A percentile compares a stretch with the other conserved stretches of the same genome.
These are phyloP conservation scores for Tanypteryx hageni DNA, from an alignment of 2,888 invertebrate genomes.

Conservation along the genomic window DNA sequence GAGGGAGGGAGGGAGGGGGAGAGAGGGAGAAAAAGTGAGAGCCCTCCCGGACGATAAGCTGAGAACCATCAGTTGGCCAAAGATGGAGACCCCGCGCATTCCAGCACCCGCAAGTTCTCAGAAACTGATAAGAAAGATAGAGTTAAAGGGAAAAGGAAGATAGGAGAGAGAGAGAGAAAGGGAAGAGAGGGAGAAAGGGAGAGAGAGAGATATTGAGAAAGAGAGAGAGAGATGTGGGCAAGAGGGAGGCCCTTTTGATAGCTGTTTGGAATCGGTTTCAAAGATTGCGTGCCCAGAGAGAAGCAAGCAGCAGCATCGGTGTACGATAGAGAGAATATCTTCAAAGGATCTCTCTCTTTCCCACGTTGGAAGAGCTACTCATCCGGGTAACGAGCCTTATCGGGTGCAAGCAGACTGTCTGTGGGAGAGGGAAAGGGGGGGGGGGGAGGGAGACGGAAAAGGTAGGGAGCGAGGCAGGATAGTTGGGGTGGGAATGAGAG, in stretches of 20 bases:
- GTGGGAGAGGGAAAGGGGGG: not conserved
- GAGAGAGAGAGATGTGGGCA: not conserved
- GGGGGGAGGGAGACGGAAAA: not conserved
- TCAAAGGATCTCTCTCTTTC: not conserved
- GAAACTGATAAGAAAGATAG: not conserved
- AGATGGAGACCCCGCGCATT: not conserved
- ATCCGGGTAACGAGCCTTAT: conserved; percentile 20
- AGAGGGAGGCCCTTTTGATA: not conserved
- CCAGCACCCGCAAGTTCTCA: not conserved
- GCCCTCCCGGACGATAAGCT: too few species aligned
- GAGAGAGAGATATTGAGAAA: not conserved
- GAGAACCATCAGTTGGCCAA: too few species aligned
- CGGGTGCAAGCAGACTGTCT: conserved; percentile 6
- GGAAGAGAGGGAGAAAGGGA: not conserved
- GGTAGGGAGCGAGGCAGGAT: not conserved
- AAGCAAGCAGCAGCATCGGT: not conserved
- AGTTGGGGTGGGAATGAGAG: too few species aligned
- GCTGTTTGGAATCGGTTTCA: conserved; percentile 13
- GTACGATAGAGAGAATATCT: not conserved
- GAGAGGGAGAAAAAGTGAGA: too few species aligned
- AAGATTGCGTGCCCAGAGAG: conserved; percentile 28
- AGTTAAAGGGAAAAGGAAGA: not conserved
- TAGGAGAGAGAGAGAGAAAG: not conserved
- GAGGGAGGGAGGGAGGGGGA: too few species aligned
- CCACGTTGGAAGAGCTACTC: not conserved